These are phyloP conservation scores for Centropristis striata DNA, from an alignment of 2,113 vertebrate genomes.

Conservation along the genomic window DNA sequence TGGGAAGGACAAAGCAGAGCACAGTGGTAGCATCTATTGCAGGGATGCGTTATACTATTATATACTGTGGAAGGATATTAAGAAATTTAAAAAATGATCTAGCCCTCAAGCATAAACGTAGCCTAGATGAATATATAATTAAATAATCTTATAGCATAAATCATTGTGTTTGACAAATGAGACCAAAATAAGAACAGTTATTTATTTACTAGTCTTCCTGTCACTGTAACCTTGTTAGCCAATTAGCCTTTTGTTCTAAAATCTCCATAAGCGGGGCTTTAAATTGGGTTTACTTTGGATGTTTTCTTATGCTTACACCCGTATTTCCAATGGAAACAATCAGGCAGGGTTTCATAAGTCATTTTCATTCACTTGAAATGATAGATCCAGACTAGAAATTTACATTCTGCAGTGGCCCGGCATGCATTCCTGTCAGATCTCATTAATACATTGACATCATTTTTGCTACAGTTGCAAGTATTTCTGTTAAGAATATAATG, in stretches of 20 bases:
- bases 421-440: background rate
- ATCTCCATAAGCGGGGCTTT: background rate
- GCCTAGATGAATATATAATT: constrained; percentile 21
- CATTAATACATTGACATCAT: background rate
- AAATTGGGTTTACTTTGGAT: background rate
- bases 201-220: constrained; percentile 10
- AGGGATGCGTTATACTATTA: background rate
- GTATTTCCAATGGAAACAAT: background rate
- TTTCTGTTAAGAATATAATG: background rate
- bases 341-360: background rate
- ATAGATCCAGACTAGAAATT: background rate
- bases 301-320: background rate
- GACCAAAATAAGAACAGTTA: constrained; percentile 10
- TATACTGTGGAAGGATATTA: constrained; percentile 8
- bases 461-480: background rate
- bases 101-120: constrained; percentile 24
- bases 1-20: background rate
- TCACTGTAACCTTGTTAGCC: constrained; percentile 2
- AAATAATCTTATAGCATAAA: constrained; percentile 11
- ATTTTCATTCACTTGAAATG: background rate
- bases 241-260: constrained; percentile 4
- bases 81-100: background rate
- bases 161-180: constrained; percentile 14
- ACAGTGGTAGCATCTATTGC: background rate
- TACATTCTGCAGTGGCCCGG: background rate